Evolutionary conservation across 2,888 invertebrate genomes (phyloP).

Genomic region (Athalia cordata): DNA sequence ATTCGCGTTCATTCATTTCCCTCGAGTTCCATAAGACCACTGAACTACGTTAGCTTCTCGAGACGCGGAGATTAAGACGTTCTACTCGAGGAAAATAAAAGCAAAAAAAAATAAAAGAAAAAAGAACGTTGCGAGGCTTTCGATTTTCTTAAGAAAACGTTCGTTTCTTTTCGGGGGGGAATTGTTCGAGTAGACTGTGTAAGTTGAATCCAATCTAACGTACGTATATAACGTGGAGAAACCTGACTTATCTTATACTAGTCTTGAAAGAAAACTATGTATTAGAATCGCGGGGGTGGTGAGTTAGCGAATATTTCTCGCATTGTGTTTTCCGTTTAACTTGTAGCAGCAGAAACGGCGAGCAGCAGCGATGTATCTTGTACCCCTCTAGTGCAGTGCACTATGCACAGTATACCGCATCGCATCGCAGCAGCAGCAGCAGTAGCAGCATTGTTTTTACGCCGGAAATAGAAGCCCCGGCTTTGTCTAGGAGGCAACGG

Average conservation of each 20-base stretch:
- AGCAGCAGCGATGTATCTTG: slow-evolving; percentile 31
- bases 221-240: neutral
- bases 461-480: slow-evolving; percentile 44
- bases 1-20: slow-evolving; percentile 32
- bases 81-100: neutral
- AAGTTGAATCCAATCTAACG: neutral
- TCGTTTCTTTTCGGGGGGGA: no score
- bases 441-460: slow-evolving; percentile 39
- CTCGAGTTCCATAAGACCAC: slow-evolving; percentile 17
- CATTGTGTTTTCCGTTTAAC: slow-evolving; percentile 30
- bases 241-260: slow-evolving; percentile 22
- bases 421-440: neutral
- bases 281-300: neutral
- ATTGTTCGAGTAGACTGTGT: neutral
- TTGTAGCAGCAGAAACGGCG: slow-evolving; percentile 4
- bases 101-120: neutral
- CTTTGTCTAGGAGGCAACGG: slow-evolving; percentile 27
- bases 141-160: no score
- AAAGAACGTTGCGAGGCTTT: no score
- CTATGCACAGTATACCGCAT: no score
- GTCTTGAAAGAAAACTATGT: neutral
- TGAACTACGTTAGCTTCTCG: neutral
- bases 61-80: neutral
- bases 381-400: no score
- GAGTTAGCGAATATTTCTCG: slow-evolving; percentile 17